Percentiles rank a stretch among this genome's conserved stretches.
These are phyloP conservation scores for Temnothorax ravouxi DNA, from an alignment of 2,888 invertebrate species.

Conservation along the genomic window DNA sequence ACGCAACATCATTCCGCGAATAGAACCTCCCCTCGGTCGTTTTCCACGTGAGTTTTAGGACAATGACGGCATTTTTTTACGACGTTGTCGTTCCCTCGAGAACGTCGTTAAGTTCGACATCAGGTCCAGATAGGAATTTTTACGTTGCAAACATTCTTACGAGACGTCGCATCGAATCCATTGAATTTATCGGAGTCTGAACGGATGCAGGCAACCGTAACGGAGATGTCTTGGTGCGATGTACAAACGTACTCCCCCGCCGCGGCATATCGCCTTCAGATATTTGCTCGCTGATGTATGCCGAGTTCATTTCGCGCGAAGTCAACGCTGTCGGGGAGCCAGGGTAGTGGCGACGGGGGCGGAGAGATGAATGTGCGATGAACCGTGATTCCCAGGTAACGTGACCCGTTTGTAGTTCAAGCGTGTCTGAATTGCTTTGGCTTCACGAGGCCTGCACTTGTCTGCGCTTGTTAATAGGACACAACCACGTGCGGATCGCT, in stretches of 20 bases:
- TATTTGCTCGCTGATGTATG: conserved; percentile 33
- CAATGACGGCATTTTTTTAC: neutral
- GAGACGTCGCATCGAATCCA: neutral
- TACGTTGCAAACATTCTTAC: neutral
- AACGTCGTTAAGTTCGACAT: neutral
- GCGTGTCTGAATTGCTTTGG: conserved; percentile 59
- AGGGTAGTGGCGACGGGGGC: neutral
- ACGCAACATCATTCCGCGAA: conserved; percentile 18
- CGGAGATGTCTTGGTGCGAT: neutral
- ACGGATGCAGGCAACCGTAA: conserved; percentile 1
- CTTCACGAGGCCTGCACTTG: conserved; percentile 57
- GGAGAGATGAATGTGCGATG: conserved; percentile 44
- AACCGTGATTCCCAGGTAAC: conserved; percentile 62
- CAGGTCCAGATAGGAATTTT: neutral
- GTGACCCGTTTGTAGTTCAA: conserved; percentile 53
- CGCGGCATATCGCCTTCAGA: neutral
- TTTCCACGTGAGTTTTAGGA: neutral
- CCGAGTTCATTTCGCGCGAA: conserved; percentile 39
- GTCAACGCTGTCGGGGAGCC: conserved; percentile 17
- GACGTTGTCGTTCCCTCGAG: neutral
- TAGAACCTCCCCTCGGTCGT: neutral
- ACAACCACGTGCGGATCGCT: conserved; percentile 17
- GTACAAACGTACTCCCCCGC: neutral
- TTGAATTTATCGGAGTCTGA: neutral
- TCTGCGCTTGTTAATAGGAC: conserved; percentile 35